A percentile compares a stretch with the other conserved stretches of the same genome.
Conservation (phyloP, 30 jellyfish, hydroid and myxozoan species). For the Pseudorhiza aurosa region DNA sequence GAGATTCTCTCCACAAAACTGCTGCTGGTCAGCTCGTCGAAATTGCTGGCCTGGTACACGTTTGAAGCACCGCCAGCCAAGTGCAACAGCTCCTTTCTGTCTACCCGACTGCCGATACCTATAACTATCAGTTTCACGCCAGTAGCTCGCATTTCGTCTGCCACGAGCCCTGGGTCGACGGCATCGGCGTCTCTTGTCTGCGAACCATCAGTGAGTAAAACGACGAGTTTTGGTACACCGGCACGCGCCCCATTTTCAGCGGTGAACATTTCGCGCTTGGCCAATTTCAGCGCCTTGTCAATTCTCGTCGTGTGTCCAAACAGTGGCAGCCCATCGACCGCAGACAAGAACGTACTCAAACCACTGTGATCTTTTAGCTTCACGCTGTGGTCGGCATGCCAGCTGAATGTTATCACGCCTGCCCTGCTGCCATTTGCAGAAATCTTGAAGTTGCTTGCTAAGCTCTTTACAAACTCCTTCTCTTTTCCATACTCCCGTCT, state of each 20-base stretch:
- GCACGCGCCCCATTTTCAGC: constrained; percentile 71
- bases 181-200: constrained; percentile 73
- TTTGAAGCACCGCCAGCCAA: constrained; percentile 61
- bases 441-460: constrained; percentile 39
- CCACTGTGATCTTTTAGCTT: constrained; percentile 49
- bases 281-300: constrained; percentile 61
- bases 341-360: constrained; percentile 15
- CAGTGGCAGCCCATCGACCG: constrained; percentile 67
- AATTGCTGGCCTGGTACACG: constrained; percentile 43
- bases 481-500: constrained; percentile 63
- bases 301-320: constrained; percentile 79
- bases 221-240: constrained; percentile 57
- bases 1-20: constrained; percentile 22
- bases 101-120: constrained; percentile 60
- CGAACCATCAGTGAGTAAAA: constrained; percentile 78
- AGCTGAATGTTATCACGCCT: constrained; percentile 70
- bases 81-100: constrained; percentile 25
- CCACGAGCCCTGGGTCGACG: constrained; percentile 72
- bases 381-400: constrained; percentile 59
- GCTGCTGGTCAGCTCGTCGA: constrained; percentile 49
- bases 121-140: constrained; percentile 54
- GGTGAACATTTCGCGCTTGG: constrained; percentile 60
- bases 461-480: constrained; percentile 47
- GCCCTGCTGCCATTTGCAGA: constrained; percentile 67
- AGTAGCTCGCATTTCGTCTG: constrained; percentile 41